Evolutionary conservation across 2,888 invertebrate species (phyloP), one percentile per base, ranked within the genome.

Genomic region (Loripinus fragilis): DNA sequence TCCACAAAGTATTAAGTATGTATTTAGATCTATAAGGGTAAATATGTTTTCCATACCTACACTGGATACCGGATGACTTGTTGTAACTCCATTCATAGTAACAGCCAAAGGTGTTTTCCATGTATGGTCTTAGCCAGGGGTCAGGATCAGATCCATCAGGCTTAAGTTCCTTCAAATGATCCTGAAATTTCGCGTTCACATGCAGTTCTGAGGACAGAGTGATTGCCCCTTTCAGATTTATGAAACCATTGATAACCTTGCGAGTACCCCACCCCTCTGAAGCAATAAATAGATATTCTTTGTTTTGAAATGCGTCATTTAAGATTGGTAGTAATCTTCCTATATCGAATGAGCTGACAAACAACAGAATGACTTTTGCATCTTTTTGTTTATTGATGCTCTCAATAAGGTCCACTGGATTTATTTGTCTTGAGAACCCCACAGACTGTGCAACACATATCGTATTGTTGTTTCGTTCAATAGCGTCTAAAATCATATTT

Each of bases 41-140:
- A n/a, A n/a, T n/a, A n/a, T n/a, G 15, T 15, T 45, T 45, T 20
- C 73, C 82, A 71, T 48, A 73, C 73, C 28, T 73, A 50, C 73
- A 73, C 48, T 41, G 41, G n/a, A 25, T 1, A 48, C 30, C n/a
- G 10, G 73, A 73, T 20, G 66, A 55, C 48, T 73, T 73, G 45
- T 42, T 65, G 55, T 74, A 87, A 60, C 84, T 86, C 81, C 83
- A 83, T 48, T 85, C 65, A 30, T 76, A 80, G 52, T 73, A 66
- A 23, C 73, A 73, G 35, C 38, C 48, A 45, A 66, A 42, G 20
- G 20, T 8, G 23, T n/a, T 8, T 50, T 73, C 73, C 48, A 73
- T 8, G 66, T 66, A 73, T 7, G 33, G 45, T 33, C 48, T 45
- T 10, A 66, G 10, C 73, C 73, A 73, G 33, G 73, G 73, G 52